Percentiles rank a stretch among this genome's conserved stretches.
These are phyloP conservation scores for Rhincodon typus DNA, from an alignment of 2,797 vertebrate genomes.

Conservation along the genomic window DNA sequence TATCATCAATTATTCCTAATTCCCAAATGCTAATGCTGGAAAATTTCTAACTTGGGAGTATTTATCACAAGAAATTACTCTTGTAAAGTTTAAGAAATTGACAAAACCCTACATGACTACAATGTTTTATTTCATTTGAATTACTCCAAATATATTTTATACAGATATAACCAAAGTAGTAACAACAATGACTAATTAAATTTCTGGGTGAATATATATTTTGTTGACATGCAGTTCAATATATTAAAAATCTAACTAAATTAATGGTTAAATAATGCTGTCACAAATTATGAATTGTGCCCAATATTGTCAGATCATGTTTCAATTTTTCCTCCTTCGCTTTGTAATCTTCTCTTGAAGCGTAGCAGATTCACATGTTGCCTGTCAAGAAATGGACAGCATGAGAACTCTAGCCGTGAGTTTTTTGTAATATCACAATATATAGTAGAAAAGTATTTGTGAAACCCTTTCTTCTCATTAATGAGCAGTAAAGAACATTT, in stretches of 20 bases:
- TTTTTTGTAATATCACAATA: background rate
- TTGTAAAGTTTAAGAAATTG: slow-evolving; percentile 9
- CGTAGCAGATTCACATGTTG: background rate
- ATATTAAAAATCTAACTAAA: slow-evolving; percentile 8
- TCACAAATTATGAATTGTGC: background rate
- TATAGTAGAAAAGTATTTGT: background rate
- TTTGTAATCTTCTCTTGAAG: slow-evolving; percentile 33
- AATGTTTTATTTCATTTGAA: background rate
- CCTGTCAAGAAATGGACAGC: slow-evolving; percentile 6
- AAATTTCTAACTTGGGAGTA: background rate
- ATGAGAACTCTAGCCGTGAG: background rate
- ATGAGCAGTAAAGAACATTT: background rate
- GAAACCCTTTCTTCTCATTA: background rate
- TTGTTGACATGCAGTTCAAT: background rate
- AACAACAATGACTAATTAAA: background rate
- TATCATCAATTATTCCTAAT: background rate
- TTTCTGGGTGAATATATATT: background rate
- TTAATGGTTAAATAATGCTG: background rate
- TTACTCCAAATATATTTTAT: background rate
- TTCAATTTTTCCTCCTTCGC: slow-evolving; percentile 34
- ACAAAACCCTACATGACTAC: background rate
- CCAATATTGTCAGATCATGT: background rate
- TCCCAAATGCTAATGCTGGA: background rate
- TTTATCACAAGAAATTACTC: background rate
- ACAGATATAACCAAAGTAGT: background rate